Conservation (phyloP, 2,113 vertebrate species). For the Melanerpes aurifrons region DNA sequence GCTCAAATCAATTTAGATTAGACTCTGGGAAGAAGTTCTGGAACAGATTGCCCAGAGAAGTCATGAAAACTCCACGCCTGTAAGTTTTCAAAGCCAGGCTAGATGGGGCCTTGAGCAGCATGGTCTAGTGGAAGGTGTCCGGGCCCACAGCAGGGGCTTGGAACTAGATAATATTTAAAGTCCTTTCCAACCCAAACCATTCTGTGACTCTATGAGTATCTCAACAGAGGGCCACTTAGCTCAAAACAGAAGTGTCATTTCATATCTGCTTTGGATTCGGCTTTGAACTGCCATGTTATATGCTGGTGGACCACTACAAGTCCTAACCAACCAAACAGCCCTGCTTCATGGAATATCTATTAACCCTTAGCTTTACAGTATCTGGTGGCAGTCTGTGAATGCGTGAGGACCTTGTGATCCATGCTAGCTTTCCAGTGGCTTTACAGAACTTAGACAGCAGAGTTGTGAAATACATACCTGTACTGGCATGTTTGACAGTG, state of each 20-base stretch:
- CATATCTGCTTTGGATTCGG: not conserved
- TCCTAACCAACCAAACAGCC: not conserved
- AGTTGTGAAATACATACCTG: conserved; percentile 76
- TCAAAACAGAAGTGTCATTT: not conserved
- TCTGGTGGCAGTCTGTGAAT: not conserved
- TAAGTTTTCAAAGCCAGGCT: too few species aligned
- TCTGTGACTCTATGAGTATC: not conserved
- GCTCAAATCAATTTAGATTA: not conserved
- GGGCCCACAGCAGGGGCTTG: too few species aligned
- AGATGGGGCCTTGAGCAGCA: too few species aligned
- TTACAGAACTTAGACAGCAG: not conserved
- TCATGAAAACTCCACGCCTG: too few species aligned
- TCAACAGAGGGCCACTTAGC: not conserved
- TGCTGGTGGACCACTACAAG: not conserved
- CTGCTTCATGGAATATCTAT: not conserved
- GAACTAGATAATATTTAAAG: too few species aligned
- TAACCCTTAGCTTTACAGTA: not conserved
- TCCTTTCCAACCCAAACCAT: too few species aligned
- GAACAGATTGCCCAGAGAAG: too few species aligned
- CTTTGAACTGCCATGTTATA: not conserved
- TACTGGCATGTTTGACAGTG: conserved; percentile 92
- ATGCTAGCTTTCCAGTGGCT: not conserved
- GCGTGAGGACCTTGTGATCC: fast-evolving
- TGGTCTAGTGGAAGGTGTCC: too few species aligned
- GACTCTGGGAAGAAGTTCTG: too few species aligned